Conservation (phyloP, 2,113 vertebrate species). For the Psilopsiagon aurifrons region DNA sequence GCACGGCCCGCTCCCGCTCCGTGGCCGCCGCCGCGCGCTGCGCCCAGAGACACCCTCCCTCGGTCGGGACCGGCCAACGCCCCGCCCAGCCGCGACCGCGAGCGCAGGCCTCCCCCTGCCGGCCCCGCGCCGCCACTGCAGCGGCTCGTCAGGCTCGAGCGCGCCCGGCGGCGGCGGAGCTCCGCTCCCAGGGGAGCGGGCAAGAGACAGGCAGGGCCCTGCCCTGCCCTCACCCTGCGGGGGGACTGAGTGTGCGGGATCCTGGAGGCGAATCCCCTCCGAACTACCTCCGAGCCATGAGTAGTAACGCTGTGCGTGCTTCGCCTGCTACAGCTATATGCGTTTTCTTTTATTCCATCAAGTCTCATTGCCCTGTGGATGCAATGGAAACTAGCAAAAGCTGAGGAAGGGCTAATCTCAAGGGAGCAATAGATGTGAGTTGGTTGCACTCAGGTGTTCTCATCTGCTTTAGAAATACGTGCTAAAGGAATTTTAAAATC, state of each 20-base stretch:
- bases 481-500: neutral
- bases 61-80: no score
- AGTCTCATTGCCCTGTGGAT: accelerated
- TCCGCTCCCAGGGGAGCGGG: accelerated
- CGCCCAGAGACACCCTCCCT: neutral
- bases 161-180: neutral
- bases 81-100: neutral
- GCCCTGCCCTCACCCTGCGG: no score
- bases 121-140: neutral
- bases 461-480: neutral
- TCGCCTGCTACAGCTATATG: neutral
- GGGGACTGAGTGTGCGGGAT: neutral
- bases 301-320: neutral
- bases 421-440: neutral
- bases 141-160: neutral
- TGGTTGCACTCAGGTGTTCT: neutral
- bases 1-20: neutral
- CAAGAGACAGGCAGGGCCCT: no score
- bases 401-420: neutral
- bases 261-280: neutral
- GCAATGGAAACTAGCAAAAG: accelerated
- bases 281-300: neutral
- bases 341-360: accelerated
- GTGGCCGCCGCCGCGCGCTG: no score
- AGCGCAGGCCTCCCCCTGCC: neutral